Base-by-base conservation (phyloP, 64 coral and sea anemone species). In the Montipora cactus region DNA sequence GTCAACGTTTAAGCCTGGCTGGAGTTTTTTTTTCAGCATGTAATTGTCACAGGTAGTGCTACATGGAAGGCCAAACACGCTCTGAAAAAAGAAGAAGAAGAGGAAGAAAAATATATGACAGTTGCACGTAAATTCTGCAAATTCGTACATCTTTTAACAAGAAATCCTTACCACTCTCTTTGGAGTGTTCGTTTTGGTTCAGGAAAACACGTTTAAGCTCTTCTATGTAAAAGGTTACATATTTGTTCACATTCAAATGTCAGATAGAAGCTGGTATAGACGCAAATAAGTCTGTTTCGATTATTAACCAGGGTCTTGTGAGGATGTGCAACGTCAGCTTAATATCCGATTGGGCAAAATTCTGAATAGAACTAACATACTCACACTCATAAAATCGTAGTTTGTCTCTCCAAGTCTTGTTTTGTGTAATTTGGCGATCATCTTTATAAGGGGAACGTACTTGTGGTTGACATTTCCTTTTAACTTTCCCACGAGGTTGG, bases 401-500 rank as follows among this genome's bases (percentile, higher is more conserved):
- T 69, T 69, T 69, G 11, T 69, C 12, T 69, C 16, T 12, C 4
- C 20, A 69, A 69, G 69, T 21, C 69, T 3, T 73, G 20, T 83
- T 83, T 83, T 83, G 55, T 83, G 80, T 47, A 83, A 45, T 8
- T 83, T 83, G 16, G 53, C 80, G 62, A 67, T 83, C 80, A 83
- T 83, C 47, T 64, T 83, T 66, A 83, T 83, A 2, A 83, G 52
- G 61, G 80, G 80, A 25, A 23, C 11, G 80, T 83, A 62, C 9
- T 59, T 62, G 61, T 83, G 80, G 16, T 62, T 83, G 80, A 83
- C 80, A 83, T 83, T 83, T 53, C 57, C 79, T 81, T 81, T 81
- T 23, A 81, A 44, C 55, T 81, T 81, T 57, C 79, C 79, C 15
- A 81, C 79, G 16, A 81, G 80, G 61, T 83, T 83, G 6, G 53